Evolutionary conservation across 2,888 invertebrate genomes (phyloP), one percentile per base, ranked within the genome.

Genomic region (Alloscopus bannaensis): DNA sequence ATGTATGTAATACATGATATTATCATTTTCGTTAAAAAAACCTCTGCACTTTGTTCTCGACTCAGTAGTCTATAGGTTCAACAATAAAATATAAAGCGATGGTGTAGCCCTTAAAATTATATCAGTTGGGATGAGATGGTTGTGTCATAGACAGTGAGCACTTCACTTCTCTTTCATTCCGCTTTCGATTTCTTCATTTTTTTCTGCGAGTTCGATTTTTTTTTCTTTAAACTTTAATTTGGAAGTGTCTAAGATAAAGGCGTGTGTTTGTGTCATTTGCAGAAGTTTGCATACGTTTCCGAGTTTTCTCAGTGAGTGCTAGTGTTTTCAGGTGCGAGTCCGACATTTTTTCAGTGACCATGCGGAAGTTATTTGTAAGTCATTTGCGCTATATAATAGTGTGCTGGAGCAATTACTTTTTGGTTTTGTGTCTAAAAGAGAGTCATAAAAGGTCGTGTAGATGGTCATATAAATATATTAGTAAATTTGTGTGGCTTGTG

Each of bases 361-460:
- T 79, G 79, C 57, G 72, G 72, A 79, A 79, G 72, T 60, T 68
- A 42, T 40, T 52, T 72, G 79, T 79, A 79, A 79, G 79, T 72
- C 50, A 20, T 60, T 36, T 13, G 16, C 40, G 24, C 36, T 13
- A 22, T n/a, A n/a, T 40, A 29, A 18, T 36, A 36, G 55, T 55
- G 24, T 55, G 16, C 18, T 26, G 55, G 3, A 13, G 6, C 4
- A 24, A 22, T 52, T 3, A 8, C 1, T 6, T 55, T 55, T 18
- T 3, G 4, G 4, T 11, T 52, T 52, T 18, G 3, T n/a, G 13
- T 55, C n/a, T 3, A 2, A 55, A 3, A 55, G 16, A 3, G 16
- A 47, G n/a, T 47, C n/a, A 1, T n/a, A 1, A 13, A 55, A 3
- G 16, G 4, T 40, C 2, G 11, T 22, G 24, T 24, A 24, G 2